Evolutionary conservation across 2,888 invertebrate species (phyloP), one percentile per base, ranked within the genome.

Genomic region (Ashinkailepas kermadecensis): DNA sequence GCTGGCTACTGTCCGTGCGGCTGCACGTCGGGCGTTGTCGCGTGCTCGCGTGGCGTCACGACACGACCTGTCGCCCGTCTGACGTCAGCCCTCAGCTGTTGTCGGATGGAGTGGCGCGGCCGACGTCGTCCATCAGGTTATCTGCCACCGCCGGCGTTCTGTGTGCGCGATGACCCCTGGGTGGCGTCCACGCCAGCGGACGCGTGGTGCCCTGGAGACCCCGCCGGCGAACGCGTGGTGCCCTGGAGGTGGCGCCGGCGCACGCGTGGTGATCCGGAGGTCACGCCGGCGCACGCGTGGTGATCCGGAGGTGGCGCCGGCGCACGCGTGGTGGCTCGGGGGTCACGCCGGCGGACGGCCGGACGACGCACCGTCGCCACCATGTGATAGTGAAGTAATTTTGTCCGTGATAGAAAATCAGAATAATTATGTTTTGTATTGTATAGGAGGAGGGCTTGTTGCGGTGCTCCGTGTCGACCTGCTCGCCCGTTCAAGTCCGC

Each of bases 361-460:
- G 23, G n/a, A 25, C 67, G 70, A 39, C 70, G 70, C n/a, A 15
- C 21, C 18, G 70, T 39, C 70, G 21, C 15, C 21, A 23, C 18
- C 18, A 56, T 74, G 74, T 74, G 74, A 74, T 74, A 74, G 74
- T 74, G 56, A 56, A 56, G 74, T 74, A 54, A 74, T 56, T 74
- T 56, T 74, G 74, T 74, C 74, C 74, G 74, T 74, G 74, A 74
- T 74, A 74, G 74, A 65, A 10, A 74, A 74, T 21, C 56, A 74
- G 54, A 74, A 54, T 74, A 74, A 74, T 74, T 74, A 74, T 74
- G 74, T 74, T 74, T 74, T 74, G 56, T 74, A 74, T 74, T 54
- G 59, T 59, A 15, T 59, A 59, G 59, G 39, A 39, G 39, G 39
- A 39, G 39, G 39, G 39, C 39, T 39, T 39, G 39, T 39, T 39